Evolutionary conservation across 2,797 vertebrate genomes (phyloP).

Genomic region (Lerista edwardsae): DNA sequence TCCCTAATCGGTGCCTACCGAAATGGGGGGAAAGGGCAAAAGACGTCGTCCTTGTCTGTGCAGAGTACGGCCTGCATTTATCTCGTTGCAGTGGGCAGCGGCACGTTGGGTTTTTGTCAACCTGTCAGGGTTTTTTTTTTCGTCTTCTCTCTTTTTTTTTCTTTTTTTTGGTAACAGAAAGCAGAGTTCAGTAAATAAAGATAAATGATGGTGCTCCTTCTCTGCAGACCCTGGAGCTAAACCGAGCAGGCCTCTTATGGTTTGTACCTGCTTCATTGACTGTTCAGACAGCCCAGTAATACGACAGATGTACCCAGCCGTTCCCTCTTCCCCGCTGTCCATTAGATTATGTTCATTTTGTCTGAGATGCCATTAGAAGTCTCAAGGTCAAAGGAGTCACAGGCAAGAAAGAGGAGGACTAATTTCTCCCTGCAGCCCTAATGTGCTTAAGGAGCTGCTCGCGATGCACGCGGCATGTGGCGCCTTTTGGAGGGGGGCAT

Average conservation of each 20-base stretch:
- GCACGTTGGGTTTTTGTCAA: slow-evolving; percentile 80
- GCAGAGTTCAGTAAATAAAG: slow-evolving; percentile 88
- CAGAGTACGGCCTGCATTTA: slow-evolving; percentile 80
- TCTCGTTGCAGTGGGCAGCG: slow-evolving; percentile 79
- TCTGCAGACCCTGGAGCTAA: slow-evolving; percentile 84
- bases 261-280: slow-evolving; percentile 87
- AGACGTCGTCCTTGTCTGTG: slow-evolving; percentile 79
- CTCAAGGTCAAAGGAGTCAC: slow-evolving; percentile 85
- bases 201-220: slow-evolving; percentile 84
- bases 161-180: slow-evolving; percentile 80
- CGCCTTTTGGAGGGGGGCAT: slow-evolving; percentile 33
- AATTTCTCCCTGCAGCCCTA: slow-evolving; percentile 69
- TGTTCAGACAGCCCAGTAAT: slow-evolving; percentile 88
- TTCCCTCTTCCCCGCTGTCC: slow-evolving; percentile 85
- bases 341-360: slow-evolving; percentile 86
- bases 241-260: slow-evolving; percentile 85
- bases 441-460: slow-evolving; percentile 54
- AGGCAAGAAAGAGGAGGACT: slow-evolving; percentile 74
- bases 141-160: slow-evolving; percentile 46
- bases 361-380: slow-evolving; percentile 85
- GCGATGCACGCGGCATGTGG: slow-evolving; percentile 31
- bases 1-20: slow-evolving; percentile 65
- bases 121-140: slow-evolving; percentile 76
- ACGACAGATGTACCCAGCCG: slow-evolving; percentile 86
- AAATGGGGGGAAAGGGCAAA: slow-evolving; percentile 74